phyloP scores from a whole-genome alignment of 2,888 invertebrate genomes.

The Rotaria magnacalcarata region DNA sequence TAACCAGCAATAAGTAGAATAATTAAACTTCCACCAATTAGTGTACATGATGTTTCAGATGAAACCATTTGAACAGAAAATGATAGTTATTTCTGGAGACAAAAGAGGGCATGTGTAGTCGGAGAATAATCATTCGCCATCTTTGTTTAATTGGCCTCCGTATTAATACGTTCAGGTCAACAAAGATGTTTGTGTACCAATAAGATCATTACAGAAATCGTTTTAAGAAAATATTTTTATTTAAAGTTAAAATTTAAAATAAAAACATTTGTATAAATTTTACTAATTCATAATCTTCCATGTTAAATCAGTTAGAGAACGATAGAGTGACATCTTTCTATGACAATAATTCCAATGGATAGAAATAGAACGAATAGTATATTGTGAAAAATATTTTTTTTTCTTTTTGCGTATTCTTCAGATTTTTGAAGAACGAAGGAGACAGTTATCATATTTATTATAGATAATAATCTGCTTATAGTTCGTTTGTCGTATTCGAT shows the following conservation, averaged over 20 bases:
- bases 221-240: not conserved
- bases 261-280: too few relatives aligned
- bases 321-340: not conserved
- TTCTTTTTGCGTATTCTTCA: not conserved
- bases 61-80: not conserved
- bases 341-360: not conserved
- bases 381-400: not conserved
- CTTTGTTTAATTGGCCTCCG: not conserved
- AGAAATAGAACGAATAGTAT: not conserved
- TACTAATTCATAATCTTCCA: too few relatives aligned
- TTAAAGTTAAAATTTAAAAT: not conserved
- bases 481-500: not conserved
- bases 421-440: constrained; percentile 4
- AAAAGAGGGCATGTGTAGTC: constrained; percentile 26
- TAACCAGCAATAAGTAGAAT: constrained; percentile 61
- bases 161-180: not conserved
- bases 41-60: constrained; percentile 19
- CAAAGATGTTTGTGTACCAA: not conserved
- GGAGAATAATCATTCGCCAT: constrained; percentile 29
- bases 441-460: not conserved
- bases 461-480: not conserved
- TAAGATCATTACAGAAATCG: not conserved
- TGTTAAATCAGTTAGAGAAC: not conserved
- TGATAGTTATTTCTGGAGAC: not conserved
- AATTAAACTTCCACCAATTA: constrained; percentile 55